These are phyloP conservation scores for Hypothenemus hampei DNA, from an alignment of 1,140 invertebrate species.

Conservation along the genomic window DNA sequence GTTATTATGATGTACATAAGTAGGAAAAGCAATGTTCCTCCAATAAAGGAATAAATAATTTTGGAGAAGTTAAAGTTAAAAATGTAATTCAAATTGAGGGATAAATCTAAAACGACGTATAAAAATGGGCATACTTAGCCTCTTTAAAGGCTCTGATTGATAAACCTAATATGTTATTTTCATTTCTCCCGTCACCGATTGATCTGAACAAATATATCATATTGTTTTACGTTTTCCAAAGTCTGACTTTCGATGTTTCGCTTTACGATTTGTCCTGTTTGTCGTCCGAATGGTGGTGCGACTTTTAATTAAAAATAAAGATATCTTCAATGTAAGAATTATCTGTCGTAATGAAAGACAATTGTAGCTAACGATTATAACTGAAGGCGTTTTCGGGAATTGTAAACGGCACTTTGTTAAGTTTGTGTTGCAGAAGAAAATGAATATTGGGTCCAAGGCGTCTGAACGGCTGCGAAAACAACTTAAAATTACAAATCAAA, in stretches of 20 bases:
- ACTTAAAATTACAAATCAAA: constrained; percentile 35
- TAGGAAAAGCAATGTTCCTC: background rate
- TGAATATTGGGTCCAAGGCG: constrained; percentile 24
- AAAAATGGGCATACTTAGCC: constrained; percentile 22
- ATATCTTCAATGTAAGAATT: constrained; percentile 12
- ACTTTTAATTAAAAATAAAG: background rate
- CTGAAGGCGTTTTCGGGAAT: constrained; percentile 7
- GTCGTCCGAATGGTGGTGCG: too few relatives aligned
- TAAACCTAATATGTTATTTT: constrained; percentile 24
- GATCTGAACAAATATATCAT: constrained; percentile 8
- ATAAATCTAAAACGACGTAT: constrained; percentile 16
- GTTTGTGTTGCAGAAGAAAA: constrained; percentile 14
- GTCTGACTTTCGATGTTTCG: background rate
- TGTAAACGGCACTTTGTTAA: constrained; percentile 17
- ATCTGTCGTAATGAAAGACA: constrained; percentile 9
- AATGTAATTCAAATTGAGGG: constrained; percentile 9
- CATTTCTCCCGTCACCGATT: constrained; percentile 7
- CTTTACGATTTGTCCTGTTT: too few relatives aligned
- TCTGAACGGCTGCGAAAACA: constrained; percentile 33
- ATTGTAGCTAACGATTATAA: constrained; percentile 15
- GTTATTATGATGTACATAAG: too few relatives aligned
- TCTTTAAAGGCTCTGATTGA: constrained; percentile 21
- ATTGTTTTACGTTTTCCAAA: background rate
- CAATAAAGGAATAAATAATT: constrained; percentile 2
- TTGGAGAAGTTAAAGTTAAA: constrained; percentile 5